phyloP scores from a whole-genome alignment of 2,888 invertebrate genomes.

The Oxystoma pomonae region DNA sequence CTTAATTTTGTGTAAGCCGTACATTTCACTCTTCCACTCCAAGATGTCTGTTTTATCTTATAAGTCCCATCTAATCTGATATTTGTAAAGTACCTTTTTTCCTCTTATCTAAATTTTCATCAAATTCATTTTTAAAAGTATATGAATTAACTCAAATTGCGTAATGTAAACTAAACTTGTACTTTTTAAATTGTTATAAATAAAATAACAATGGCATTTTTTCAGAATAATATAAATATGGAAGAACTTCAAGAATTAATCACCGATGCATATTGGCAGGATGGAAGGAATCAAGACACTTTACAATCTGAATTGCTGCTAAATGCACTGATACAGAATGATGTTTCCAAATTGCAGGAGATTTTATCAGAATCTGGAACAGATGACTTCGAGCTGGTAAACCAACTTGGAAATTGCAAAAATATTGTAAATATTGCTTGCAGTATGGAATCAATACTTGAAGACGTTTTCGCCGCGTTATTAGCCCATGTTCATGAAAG shows the following conservation, averaged over 20 bases:
- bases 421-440: constrained; percentile 23
- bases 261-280: neutral
- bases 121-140: no score
- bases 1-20: no score
- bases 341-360: neutral
- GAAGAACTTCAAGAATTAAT: neutral
- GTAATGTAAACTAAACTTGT: no score
- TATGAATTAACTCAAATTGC: no score
- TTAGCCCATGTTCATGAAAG: constrained; percentile 1
- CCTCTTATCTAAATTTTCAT: no score
- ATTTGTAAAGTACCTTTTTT: no score
- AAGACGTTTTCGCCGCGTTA: constrained; percentile 4
- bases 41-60: no score
- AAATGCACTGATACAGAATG: neutral
- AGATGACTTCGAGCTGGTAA: neutral
- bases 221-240: neutral
- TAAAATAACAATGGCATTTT: no score
- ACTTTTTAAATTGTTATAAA: no score
- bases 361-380: neutral
- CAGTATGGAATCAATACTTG: neutral
- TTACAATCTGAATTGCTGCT: neutral
- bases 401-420: neutral
- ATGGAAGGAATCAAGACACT: neutral
- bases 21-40: no score
- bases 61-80: no score